Evolutionary conservation across 1,140 invertebrate species (phyloP), one percentile per base, ranked within the genome.

Genomic region (Platorchestia sp.): DNA sequence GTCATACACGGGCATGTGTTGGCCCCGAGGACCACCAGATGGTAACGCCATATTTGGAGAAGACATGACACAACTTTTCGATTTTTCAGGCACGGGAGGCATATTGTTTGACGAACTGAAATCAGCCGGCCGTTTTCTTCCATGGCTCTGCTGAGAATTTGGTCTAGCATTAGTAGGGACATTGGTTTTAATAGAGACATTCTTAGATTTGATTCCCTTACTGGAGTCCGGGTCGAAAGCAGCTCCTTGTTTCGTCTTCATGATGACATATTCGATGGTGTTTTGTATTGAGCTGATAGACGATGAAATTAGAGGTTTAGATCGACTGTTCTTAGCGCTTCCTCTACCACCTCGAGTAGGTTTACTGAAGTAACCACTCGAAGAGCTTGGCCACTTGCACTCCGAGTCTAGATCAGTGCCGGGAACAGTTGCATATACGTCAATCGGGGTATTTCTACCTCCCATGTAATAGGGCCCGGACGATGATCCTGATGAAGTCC

Each of bases 331-430:
- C 40, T 93, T 93, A 45, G 91, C 91, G 45, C 40, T 45, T 42
- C 43, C 91, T 93, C 43, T 47, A 45, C 5, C 45, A 7, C 91
- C 91, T 41, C 91, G 91, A 45, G 43, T 47, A 45, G 43, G 43
- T 93, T 93, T 93, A 47, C 91, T 93, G 45, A 93, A 47, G 19
- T 45, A n/a, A 44, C 91, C 44, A 44, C 91, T 44, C 6, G 45
- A 93, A 47, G 45, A 93, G 91, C 91, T 93, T 40, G 91, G 91
- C 91, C 91, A 93, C 91, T 93, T 93, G 91, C 91, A 93, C 40
- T 93, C 91, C 0, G 45, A 40, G 91, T 93, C 91, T 36, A 47
- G 16, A 44, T 93, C 91, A 45, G 91, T 93, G 36, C 91, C 91
- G 40, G 91, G 91, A 40, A 93, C 91, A 44, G 91, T 45, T 0